Evolutionary conservation across 2,888 invertebrate species (phyloP), one percentile per base, ranked within the genome.

Genomic region (Stenodema calcarata): DNA sequence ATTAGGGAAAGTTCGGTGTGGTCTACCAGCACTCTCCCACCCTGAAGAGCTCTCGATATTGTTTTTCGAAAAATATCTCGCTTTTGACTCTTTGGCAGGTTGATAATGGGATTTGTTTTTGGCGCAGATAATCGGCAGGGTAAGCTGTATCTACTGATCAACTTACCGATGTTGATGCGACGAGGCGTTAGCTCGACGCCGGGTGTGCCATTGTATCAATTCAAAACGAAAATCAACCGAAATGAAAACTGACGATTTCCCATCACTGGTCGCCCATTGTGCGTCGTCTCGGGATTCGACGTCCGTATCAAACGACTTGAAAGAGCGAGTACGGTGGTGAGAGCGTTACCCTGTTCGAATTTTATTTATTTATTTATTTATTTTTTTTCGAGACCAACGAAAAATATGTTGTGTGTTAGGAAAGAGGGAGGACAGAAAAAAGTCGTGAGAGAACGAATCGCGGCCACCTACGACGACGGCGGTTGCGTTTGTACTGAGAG

Each of bases 101-200:
- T n/a, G n/a, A n/a, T n/a, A n/a, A n/a, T 35, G 35, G 35, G 35
- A 35, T 35, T 35, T 35, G 9, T 23, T 23, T 62, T 27, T 23
- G 62, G 62, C 23, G 18, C 23, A 23, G 62, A 62, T 62, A 23
- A 62, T 62, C 62, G 62, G 62, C 62, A 62, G 62, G 62, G 62
- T 18, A 62, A 27, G 62, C 62, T 62, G 62, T 18, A 62, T 23
- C 73, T 73, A 73, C 50, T 27, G 47, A 50, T 41, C 42, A 69
- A 82, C 82, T 82, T 82, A 82, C 82, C 82, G 62, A 9, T 41
- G 30, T 44, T 82, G 82, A 62, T 62, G 62, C 82, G 69, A 62
- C 69, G 69, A 82, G 82, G 70, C 44, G 84, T 84, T 84, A 84
- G 35, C 84, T 84, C 50, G 84, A 84, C 84, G 84, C 75, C 47